A percentile compares a stretch with the other conserved stretches of the same genome.
Evolutionary conservation across 1,140 invertebrate genomes (phyloP).

Genomic region (Drosophila biarmipes): DNA sequence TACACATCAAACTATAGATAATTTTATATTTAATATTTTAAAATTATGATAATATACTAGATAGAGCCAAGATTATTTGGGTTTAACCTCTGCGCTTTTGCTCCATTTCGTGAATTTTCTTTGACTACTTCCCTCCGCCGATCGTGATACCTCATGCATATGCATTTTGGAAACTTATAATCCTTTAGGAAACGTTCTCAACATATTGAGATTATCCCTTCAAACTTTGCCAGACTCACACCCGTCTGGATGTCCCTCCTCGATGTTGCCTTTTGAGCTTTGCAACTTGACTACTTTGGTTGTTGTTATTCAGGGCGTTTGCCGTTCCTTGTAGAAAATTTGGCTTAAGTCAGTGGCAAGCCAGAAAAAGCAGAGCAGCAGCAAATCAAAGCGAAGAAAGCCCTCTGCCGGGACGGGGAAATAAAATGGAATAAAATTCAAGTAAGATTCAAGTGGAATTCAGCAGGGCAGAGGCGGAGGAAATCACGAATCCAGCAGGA

Average conservation of each 20-base stretch:
- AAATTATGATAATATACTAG: too few relatives aligned
- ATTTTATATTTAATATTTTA: too few relatives aligned
- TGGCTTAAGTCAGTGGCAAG: conserved; percentile 55
- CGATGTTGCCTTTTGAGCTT: conserved; percentile 22
- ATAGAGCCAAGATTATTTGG: too few relatives aligned
- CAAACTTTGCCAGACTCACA: conserved; percentile 19
- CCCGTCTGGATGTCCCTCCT: background rate
- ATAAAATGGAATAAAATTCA: background rate
- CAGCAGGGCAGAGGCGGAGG: conserved; percentile 22
- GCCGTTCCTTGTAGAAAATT: conserved; percentile 38
- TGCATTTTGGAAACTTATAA: conserved; percentile 20
- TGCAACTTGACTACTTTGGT: conserved; percentile 10
- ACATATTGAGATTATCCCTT: conserved; percentile 27
- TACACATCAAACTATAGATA: background rate
- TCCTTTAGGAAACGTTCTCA: background rate
- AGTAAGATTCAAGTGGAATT: background rate
- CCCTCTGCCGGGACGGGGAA: background rate
- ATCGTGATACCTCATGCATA: conserved; percentile 2
- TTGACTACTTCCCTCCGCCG: background rate
- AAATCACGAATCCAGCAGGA: conserved; percentile 38
- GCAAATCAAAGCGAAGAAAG: conserved; percentile 56
- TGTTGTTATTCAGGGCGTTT: conserved; percentile 10
- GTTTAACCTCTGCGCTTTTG: background rate
- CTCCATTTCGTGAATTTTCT: background rate
- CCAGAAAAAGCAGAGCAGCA: conserved; percentile 14